Base-by-base conservation (phyloP, 2,888 invertebrate genomes). In the Girardia tigrina region DNA sequence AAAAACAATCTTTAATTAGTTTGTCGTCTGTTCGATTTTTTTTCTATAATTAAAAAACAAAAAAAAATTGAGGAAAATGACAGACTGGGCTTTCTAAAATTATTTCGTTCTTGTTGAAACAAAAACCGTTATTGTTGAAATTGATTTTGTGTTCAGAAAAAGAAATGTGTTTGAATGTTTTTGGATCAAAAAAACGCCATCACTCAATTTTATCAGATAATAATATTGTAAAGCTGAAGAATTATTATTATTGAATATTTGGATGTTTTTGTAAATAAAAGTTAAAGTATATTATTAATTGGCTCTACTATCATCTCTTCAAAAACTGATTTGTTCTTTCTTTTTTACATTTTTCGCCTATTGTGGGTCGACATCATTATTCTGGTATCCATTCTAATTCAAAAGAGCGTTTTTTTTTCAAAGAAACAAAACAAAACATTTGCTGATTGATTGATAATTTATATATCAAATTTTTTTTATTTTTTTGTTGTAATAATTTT, bases 191-290 rank as follows among this genome's bases (percentile, higher is more conserved):
- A 20, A 20, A 56, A 20, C 56, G 56, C 56, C 56, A 56, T 56
- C 56, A 56, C 56, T 56, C 56, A 56, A 56, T 56, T 56, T 56
- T 56, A 56, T 56, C 56, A 56, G 56, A 56, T 56, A 56, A 56
- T 56, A 56, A 56, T 56, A 56, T 56, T 56, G 56, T 56, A 56
- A 56, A 56, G 56, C n/a, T 56, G 4, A 56, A 56, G 56, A 56
- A 56, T 56, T 56, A 8, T 56, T 56, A 56, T 56, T 56, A 56
- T 56, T 56, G 8, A 56, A 56, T 56, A 4, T 56, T 56, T 56
- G 56, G n/a, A 56, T 56, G 56, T 56, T 56, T n/a, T 56, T 56
- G 56, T 56, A 56, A 8, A 56, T 56, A 56, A 56, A 56, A n/a
- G n/a, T 56, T n/a, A 23, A 56, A 56, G n/a, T 56, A 56, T 16